A percentile compares a stretch with the other conserved stretches of the same genome.
phyloP scores from a whole-genome alignment of 2,888 invertebrate species.

The Cheilosia vulpina region DNA sequence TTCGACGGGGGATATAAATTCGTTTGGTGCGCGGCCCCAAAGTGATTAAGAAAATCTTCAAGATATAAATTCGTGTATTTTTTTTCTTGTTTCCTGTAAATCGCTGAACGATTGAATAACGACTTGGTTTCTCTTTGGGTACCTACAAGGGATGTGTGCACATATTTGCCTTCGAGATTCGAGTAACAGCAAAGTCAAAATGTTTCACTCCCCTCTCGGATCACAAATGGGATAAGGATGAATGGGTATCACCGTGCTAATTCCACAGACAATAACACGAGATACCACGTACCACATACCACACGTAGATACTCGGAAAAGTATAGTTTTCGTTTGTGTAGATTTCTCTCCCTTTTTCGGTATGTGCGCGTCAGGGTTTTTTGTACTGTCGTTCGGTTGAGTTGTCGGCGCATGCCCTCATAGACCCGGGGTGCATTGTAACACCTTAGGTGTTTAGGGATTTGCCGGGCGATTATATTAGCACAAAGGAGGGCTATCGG shows the following conservation, averaged over 20 bases:
- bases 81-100: not conserved
- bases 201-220: conserved; percentile 59
- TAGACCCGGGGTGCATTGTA: conserved; percentile 66
- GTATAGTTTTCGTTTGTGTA: conserved; percentile 59
- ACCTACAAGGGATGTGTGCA: not conserved
- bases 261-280: conserved; percentile 30
- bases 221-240: conserved; percentile 57
- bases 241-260: conserved; percentile 59
- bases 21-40: conserved; percentile 45
- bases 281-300: conserved; percentile 22
- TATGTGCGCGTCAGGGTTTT: not conserved
- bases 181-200: conserved; percentile 67
- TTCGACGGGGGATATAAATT: conserved; percentile 69
- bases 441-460: conserved; percentile 74
- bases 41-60: conserved; percentile 65
- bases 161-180: conserved; percentile 40
- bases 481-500: conserved; percentile 67
- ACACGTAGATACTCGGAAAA: conserved; percentile 44
- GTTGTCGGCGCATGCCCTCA: conserved; percentile 71
- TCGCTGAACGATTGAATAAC: conserved; percentile 45
- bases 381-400: conserved; percentile 13
- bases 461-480: conserved; percentile 73
- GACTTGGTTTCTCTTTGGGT: conserved; percentile 14
- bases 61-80: conserved; percentile 45
- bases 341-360: conserved; percentile 26